Base-by-base conservation (phyloP, 2,113 vertebrate genomes). In the Platichthys flesus region DNA sequence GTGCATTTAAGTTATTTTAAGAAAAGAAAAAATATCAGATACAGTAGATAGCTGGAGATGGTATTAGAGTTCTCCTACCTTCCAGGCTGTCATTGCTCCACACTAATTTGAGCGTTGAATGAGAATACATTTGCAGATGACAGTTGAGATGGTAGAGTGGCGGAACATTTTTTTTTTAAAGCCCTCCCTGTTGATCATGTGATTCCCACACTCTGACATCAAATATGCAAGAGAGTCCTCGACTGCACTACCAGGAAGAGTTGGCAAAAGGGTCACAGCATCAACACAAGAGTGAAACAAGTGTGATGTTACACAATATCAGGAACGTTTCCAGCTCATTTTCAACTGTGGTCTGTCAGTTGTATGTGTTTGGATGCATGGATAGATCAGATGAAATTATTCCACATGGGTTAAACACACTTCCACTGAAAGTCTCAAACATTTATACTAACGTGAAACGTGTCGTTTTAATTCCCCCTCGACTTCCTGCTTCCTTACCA, bases 401-500 rank as follows among this genome's bases (percentile, higher is more conserved):
- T 28, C 28, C 31, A 31, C 10, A 42, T 42, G 12, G 13, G 3
- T 42, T 10, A 3, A 10, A 42, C 40, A 42, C 40, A 42, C 40
- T 42, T 42, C 40, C 10, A 42, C 10, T 42, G 40, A 42, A 13
- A 42, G 40, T 42, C 40, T 42, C 1, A 37, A 37, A 9, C 35
- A 37, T 31, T 31, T 31, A 9, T 9, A 37, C 35, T 37, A 37
- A 37, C 35, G 9, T 37, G 40, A 42, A 42, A 42, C 9, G 23
- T 56, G 23, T 28, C 1, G 21, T 15, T 31, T 21, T 14, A 6
- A 58, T 21, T 10, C 24, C 26, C 2, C 10, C 7, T 16, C 61
- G 15, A 42, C 31, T 31, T 69, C 31, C 73, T 24, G 62, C 79
- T 87, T 81, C 67, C 69, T 31, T 79, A 23, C 5, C 52, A 52